Percentiles rank a stretch among this genome's conserved stretches.
Conservation (phyloP, 2,888 invertebrate genomes). For the Heliconius ismenius region DNA sequence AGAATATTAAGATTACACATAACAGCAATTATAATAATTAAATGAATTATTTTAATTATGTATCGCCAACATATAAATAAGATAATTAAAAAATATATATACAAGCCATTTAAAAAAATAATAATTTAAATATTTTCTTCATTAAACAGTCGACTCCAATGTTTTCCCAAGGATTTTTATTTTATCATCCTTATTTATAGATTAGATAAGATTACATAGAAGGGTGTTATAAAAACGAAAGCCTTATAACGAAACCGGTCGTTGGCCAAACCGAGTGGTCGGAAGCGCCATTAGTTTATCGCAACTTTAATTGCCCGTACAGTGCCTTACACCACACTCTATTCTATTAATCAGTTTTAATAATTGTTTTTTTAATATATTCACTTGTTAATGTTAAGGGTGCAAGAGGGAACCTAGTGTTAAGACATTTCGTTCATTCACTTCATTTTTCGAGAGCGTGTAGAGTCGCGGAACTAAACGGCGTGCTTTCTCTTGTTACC, state of each 20-base stretch:
- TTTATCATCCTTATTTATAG: constrained; percentile 6
- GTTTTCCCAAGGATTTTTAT: not conserved
- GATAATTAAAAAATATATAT: not conserved
- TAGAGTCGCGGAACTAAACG: not conserved
- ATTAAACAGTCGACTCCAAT: not conserved
- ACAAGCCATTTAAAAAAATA: not conserved
- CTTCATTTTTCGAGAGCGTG: not conserved
- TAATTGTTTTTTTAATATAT: not conserved
- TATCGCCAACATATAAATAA: not conserved
- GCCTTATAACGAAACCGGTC: constrained; percentile 20
- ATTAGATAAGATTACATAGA: constrained; percentile 13
- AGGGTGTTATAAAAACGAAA: constrained; percentile 22
- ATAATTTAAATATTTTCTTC: not conserved
- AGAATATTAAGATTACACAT: too few relatives aligned
- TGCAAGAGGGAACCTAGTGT: too few relatives aligned
- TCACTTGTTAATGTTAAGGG: not conserved
- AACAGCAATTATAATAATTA: not conserved
- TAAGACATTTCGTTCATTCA: too few relatives aligned
- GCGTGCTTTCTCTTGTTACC: not conserved
- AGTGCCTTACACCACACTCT: constrained; percentile 27
- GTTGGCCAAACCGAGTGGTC: constrained; percentile 33
- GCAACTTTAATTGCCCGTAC: constrained; percentile 36
- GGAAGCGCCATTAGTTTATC: constrained; percentile 36
- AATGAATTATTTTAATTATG: not conserved
- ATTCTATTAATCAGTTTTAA: not conserved